phyloP scores from a whole-genome alignment of 2,888 invertebrate species.

The Caenorhabditis macrosperma region DNA sequence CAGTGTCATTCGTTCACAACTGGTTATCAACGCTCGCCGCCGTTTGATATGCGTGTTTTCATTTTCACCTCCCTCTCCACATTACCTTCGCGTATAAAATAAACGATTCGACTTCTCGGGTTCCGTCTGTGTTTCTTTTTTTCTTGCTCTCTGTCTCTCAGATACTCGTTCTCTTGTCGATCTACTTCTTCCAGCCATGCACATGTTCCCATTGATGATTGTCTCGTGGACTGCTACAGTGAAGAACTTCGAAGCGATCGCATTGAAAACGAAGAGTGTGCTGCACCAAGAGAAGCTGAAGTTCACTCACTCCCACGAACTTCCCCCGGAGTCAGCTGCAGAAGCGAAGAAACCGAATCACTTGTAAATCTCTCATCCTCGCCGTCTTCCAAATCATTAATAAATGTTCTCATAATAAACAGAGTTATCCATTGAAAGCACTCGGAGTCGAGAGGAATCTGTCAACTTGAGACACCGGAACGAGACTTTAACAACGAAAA shows the following conservation, averaged over 20 bases:
- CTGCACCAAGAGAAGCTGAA: neutral
- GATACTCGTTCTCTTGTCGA: neutral
- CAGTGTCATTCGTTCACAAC: slow-evolving; percentile 7
- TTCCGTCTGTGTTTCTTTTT: neutral
- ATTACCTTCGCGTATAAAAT: neutral
- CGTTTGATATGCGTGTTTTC: neutral
- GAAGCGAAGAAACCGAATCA: too few relatives aligned
- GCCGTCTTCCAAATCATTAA: too few relatives aligned
- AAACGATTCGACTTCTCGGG: neutral
- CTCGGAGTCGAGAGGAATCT: too few relatives aligned
- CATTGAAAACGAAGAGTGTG: too few relatives aligned
- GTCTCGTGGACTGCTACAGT: neutral
- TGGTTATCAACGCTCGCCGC: slow-evolving; percentile 6
- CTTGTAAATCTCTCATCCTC: too few relatives aligned
- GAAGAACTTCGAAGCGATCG: neutral
- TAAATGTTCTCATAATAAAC: too few relatives aligned
- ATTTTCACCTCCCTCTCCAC: neutral
- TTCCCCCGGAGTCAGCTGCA: too few relatives aligned
- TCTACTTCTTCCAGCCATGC: neutral
- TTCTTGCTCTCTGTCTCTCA: neutral
- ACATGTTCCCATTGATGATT: neutral
- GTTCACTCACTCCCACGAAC: too few relatives aligned
- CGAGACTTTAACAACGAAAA: too few relatives aligned
- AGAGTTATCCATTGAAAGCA: too few relatives aligned
- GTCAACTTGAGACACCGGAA: too few relatives aligned